These are phyloP conservation scores for Thecocarcelia acutangulata DNA, from an alignment of 2,888 invertebrate genomes.

Conservation along the genomic window DNA sequence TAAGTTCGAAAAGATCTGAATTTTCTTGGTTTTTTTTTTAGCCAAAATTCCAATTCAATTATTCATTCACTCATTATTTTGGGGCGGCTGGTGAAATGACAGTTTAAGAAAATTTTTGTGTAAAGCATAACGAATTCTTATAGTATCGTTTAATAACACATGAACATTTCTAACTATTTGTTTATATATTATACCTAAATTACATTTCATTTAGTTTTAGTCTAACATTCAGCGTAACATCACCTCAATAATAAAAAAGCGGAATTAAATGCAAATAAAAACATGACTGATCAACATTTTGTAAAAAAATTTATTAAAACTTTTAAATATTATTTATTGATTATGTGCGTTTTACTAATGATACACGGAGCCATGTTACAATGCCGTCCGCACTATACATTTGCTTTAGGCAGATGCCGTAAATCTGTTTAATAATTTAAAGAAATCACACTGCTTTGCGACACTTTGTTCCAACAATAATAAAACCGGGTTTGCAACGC, in stretches of 20 bases:
- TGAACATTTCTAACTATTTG: neutral
- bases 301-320: neutral
- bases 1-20: too few relatives aligned
- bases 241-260: neutral
- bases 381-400: slow-evolving; percentile 60
- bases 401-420: slow-evolving; percentile 71
- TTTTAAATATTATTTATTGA: slow-evolving; percentile 25
- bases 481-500: slow-evolving; percentile 65
- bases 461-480: slow-evolving; percentile 56
- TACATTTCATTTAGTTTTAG: slow-evolving; percentile 24
- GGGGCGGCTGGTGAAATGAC: neutral
- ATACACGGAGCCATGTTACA: slow-evolving; percentile 59
- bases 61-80: neutral
- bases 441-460: slow-evolving; percentile 59
- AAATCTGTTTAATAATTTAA: slow-evolving; percentile 62
- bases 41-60: too few relatives aligned
- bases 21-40: too few relatives aligned
- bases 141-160: slow-evolving; percentile 9
- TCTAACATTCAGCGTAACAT: slow-evolving; percentile 29
- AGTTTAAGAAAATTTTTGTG: neutral
- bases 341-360: slow-evolving; percentile 29
- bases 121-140: slow-evolving; percentile 32
- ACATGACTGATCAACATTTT: slow-evolving; percentile 42
- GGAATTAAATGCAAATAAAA: slow-evolving; percentile 10
- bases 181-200: neutral